A percentile compares a stretch with the other conserved stretches of the same genome.
These are phyloP conservation scores for Lasioglossum leucozonium DNA, from an alignment of 2,888 invertebrate genomes.

Conservation along the genomic window DNA sequence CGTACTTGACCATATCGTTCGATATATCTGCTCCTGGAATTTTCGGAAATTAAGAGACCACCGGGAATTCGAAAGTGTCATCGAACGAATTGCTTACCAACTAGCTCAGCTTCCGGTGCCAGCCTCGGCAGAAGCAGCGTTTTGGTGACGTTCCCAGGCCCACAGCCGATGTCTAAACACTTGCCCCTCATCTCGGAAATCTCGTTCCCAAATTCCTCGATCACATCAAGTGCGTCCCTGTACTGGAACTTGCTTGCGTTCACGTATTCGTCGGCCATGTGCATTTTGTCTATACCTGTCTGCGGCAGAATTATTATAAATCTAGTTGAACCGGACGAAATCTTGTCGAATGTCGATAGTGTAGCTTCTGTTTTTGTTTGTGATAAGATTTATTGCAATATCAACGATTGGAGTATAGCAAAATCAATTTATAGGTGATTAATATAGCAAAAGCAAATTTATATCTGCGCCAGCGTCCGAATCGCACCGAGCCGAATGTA, in stretches of 20 bases:
- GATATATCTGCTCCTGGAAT: slow-evolving; percentile 89
- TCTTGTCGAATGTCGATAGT: too few species aligned
- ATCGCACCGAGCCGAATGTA: too few species aligned
- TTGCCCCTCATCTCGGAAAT: slow-evolving; percentile 79
- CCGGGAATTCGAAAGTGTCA: too few species aligned
- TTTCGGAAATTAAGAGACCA: background rate
- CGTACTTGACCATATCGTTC: slow-evolving; percentile 89
- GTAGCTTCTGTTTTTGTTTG: background rate
- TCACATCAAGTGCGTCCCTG: slow-evolving; percentile 87
- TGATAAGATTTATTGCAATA: too few species aligned
- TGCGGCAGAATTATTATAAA: background rate
- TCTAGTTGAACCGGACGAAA: too few species aligned
- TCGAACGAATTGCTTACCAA: slow-evolving; percentile 74
- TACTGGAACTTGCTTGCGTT: slow-evolving; percentile 89
- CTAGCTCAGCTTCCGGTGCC: slow-evolving; percentile 85
- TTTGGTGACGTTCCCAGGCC: slow-evolving; percentile 89
- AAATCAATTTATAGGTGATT: too few species aligned
- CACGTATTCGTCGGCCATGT: slow-evolving; percentile 85
- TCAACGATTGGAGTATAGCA: too few species aligned
- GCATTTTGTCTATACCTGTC: slow-evolving; percentile 66
- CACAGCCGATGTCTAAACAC: slow-evolving; percentile 90
- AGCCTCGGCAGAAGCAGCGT: slow-evolving; percentile 88
- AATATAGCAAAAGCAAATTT: too few species aligned
- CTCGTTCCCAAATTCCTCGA: slow-evolving; percentile 87
- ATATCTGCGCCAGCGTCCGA: too few species aligned